Base-by-base conservation (phyloP, 2,797 vertebrate genomes). In the Sebastes dallii region DNA sequence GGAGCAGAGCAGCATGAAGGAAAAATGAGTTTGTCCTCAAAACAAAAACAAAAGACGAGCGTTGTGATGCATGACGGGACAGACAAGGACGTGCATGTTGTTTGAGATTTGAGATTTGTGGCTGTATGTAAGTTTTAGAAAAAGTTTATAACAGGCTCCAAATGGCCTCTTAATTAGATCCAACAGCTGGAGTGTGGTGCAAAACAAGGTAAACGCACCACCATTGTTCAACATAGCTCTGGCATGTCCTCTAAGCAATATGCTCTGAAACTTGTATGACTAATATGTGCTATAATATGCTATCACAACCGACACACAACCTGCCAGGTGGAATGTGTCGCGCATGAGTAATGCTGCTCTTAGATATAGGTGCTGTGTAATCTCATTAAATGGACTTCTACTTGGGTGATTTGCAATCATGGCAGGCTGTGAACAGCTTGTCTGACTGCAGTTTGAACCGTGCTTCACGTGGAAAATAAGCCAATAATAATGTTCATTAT, bases 121-220 rank as follows among this genome's bases (percentile, higher is more conserved):
- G 36, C 66, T 73, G 30, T 66, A 20, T 32, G 39, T 39, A 65
- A 68, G 65, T 69, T 62, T 77, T n/a, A n/a, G 68, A 75, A 65
- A 80, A 70, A 62, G 65, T 54, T 73, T 24, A 25, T 29, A 79
- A 79, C 60, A 55, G 78, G 68, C 76, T 85, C 54, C 34, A 77
- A 82, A 86, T 42, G 14, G 76, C 80, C 75, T 78, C 69, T 78
- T 90, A 85, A 88, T 88, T 83, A 78, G 71, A 83, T 71, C 72
- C 81, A 86, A 83, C 84, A 89, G 80, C 84, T 91, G 83, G 69
- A 10, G 55, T 5, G n/a, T 7, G 65, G 58, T 70, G 59, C 52
- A 32, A 39, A 30, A 36, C 30, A 34, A 72, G 30, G 46, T 80
- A 88, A 83, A 75, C 14, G 69, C 54, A 56, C n/a, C 9, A 4